phyloP scores from a whole-genome alignment of 2,113 vertebrate genomes.

The Stigmatopora argus region DNA sequence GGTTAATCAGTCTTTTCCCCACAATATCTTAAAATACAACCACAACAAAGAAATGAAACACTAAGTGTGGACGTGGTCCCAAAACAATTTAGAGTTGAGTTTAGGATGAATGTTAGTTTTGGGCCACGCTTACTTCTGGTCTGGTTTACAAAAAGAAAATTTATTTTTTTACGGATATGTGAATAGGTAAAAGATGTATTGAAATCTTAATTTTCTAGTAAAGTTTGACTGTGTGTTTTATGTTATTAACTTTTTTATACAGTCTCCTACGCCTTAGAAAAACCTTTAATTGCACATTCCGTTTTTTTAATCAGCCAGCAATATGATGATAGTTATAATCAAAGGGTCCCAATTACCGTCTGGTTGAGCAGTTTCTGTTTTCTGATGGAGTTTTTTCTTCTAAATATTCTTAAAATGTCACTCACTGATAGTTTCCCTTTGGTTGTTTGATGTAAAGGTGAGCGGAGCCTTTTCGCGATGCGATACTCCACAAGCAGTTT shows the following conservation, averaged over 20 bases:
- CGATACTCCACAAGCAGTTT: constrained; percentile 10
- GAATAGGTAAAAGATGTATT: neutral
- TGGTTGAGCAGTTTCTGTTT: neutral
- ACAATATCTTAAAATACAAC: neutral
- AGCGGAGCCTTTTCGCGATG: neutral
- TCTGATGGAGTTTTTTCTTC: neutral
- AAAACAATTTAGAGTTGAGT: neutral
- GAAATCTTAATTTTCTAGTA: neutral
- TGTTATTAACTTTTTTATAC: neutral
- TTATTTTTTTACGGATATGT: no score
- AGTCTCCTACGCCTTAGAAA: neutral
- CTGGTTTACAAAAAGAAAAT: neutral
- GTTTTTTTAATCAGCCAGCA: neutral
- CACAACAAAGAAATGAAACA: neutral
- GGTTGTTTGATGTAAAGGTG: constrained; percentile 5
- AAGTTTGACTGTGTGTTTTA: neutral
- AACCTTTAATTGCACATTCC: neutral
- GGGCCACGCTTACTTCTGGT: neutral
- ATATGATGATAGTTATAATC: constrained; percentile 1
- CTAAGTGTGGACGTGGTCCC: neutral
- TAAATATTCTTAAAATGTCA: neutral
- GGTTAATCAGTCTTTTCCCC: neutral
- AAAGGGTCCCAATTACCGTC: constrained; percentile 2
- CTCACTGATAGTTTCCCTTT: neutral
- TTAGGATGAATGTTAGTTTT: neutral